Base-by-base conservation (phyloP, 2,888 invertebrate species). In the Rapana venosa region DNA sequence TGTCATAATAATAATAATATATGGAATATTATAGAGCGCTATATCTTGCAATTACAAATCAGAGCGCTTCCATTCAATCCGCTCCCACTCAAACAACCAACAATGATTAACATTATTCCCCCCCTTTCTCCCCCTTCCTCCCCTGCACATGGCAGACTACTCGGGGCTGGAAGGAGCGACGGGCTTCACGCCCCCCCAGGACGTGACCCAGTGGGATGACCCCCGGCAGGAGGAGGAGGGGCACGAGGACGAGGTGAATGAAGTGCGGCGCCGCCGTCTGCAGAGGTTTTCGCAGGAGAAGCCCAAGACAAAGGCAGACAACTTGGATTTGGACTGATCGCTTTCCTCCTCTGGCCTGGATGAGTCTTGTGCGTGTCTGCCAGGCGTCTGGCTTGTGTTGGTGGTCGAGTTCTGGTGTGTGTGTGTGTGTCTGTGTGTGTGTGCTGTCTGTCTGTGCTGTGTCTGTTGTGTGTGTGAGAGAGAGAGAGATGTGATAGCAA, bases 251-350 rank as follows among this genome's bases (percentile, higher is more conserved):
- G 94, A 94, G 83, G 91, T 94, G 90, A 93, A 94, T 88, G 95
- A 95, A 92, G 92, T 95, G 6, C 88, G 95, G 36, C 92, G 94
- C 88, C 91, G 95, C 47, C 92, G 95, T 86, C 91, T 95, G 87
- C 91, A 94, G 89, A 91, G 91, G 81, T 94, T 94, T 87, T 87
- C 91, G 17, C 89, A 87, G 83, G 87, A 88, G 17, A 66, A 47
- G 30, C 47, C 47, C 26, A 47, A 15, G 5, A 66, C 17, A 35
- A 81, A 13, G 87, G 87, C 61, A 20, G 89, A 74, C 61, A 88
- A 86, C 66, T 22, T 86, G 77, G 89, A 90, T 30, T 79, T 87
- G 79, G 89, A 90, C 89, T 89, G 89, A 89, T 56, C 58, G 13
- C 47, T 36, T 83, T 81, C 20, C 36, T 8, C 26, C 4, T 17